Evolutionary conservation across 2,113 vertebrate genomes (phyloP), one percentile per base, ranked within the genome.

Genomic region (Apeltes quadracus): DNA sequence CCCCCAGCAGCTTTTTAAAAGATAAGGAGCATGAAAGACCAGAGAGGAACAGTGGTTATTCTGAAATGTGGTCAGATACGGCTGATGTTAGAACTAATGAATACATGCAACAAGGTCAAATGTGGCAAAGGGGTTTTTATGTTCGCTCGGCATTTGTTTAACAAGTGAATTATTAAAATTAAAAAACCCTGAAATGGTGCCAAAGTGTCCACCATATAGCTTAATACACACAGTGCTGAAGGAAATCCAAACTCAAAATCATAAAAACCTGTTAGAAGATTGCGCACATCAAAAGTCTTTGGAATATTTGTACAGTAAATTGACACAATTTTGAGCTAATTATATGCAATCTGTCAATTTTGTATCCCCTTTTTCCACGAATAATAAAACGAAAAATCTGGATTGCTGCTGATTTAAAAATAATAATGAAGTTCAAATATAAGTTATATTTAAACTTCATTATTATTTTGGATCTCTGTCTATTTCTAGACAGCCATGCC

Each of bases 1-100:
- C 15, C 54, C 64, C 63, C 2, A 41, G 72, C 67, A 79, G 83
- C 81, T 91, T 90, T 88, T 92, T 65, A 89, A 90, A 89, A 79
- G 58, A 43, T 1, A 39, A 57, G 76, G 59, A 76, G 55, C 51
- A 51, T 3, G 39, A 65, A 84, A n/a, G 76, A 72, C 50, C 55
- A 48, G 27, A 82, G 70, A 61, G 56, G 46, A 57, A 54, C 16
- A 15, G 41, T 66, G 62, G 67, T 84, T 85, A 70, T 79, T 73
- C 71, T 82, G 82, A 57, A 76, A 71, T 84, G n/a, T 78, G 44
- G 14, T 69, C 54, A 55, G 53, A 63, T 59, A 65, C 38, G 20
- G 39, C 15, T 55, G 69, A 16, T 72, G 39, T 22, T 76, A 39
- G 74, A 82, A 80, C 53, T 18, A 46, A 29, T 69, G 3, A 55